These are phyloP conservation scores for Ceyx cyanopectus DNA, from an alignment of 2,113 vertebrate genomes.

Conservation along the genomic window DNA sequence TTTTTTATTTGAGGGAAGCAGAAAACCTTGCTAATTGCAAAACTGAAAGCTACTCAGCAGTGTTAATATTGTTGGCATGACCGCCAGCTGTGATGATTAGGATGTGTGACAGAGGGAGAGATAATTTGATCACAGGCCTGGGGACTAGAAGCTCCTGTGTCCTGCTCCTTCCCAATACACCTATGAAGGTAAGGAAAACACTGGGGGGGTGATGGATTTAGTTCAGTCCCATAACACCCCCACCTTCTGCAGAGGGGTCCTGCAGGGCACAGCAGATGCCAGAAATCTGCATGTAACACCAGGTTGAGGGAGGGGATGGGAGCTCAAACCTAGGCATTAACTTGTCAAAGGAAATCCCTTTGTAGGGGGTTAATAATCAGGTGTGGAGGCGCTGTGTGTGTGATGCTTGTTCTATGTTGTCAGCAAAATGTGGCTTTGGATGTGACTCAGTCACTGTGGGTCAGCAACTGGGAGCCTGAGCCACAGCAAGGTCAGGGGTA, in stretches of 20 bases:
- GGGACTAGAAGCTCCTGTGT: constrained; percentile 20
- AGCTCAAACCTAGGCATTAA: not conserved
- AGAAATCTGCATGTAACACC: fast-evolving
- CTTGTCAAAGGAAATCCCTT: not conserved
- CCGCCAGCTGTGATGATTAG: constrained; percentile 66
- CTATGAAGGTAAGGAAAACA: not conserved
- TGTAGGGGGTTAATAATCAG: not conserved
- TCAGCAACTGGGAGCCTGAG: not conserved
- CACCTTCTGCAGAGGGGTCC: fast-evolving
- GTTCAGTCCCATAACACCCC: not conserved
- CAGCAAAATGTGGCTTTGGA: not conserved
- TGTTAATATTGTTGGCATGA: constrained; percentile 69
- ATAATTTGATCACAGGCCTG: constrained; percentile 64
- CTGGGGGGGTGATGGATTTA: not conserved
- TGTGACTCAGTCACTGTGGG: not conserved
- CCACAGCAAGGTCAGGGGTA: not conserved
- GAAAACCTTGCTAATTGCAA: constrained; percentile 68
- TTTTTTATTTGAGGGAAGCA: constrained; percentile 60
- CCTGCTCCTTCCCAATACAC: constrained; percentile 20
- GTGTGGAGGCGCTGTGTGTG: not conserved
- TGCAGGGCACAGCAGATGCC: not conserved
- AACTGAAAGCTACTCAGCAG: constrained; percentile 64
- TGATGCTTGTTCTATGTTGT: not conserved
- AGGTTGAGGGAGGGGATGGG: not conserved
- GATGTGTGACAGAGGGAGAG: constrained; percentile 67